A percentile compares a stretch with the other conserved stretches of the same genome.
Evolutionary conservation across 1,140 invertebrate species (phyloP).

Genomic region (Campoletis sonorensis): DNA sequence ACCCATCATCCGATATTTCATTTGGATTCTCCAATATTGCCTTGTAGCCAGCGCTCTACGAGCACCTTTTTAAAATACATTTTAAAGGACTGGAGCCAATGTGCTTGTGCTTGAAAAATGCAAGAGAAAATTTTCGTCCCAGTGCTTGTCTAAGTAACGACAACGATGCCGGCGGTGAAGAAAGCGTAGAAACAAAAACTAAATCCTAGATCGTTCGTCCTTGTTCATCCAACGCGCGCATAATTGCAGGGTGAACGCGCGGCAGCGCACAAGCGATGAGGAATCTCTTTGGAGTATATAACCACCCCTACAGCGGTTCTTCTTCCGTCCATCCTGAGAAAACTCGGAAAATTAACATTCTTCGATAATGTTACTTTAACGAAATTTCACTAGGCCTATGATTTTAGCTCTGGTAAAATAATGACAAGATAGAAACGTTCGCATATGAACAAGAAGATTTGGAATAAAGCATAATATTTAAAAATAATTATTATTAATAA

Average conservation of each 20-base stretch:
- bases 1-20: conserved; percentile 46
- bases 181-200: conserved; percentile 49
- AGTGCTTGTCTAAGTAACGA: not conserved
- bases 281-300: conserved; percentile 42
- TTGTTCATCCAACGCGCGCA: conserved; percentile 32
- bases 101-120: conserved; percentile 1
- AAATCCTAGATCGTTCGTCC: conserved; percentile 29
- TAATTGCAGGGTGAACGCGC: conserved; percentile 55
- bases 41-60: not conserved
- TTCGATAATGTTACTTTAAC: not conserved
- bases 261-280: conserved; percentile 23
- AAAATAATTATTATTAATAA: too few species aligned
- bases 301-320: conserved; percentile 47
- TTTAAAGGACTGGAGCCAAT: not conserved
- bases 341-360: not conserved
- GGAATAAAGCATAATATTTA: too few species aligned
- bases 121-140: conserved; percentile 2
- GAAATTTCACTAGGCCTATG: not conserved
- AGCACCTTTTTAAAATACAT: conserved; percentile 33
- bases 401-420: too few species aligned
- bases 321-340: not conserved
- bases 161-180: conserved; percentile 25
- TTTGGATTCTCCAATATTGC: not conserved
- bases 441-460: too few species aligned
- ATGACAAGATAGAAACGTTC: too few species aligned